A percentile compares a stretch with the other conserved stretches of the same genome.
These are phyloP conservation scores for Pogonomyrmex californicus DNA, from an alignment of 1,140 invertebrate species.

Conservation along the genomic window DNA sequence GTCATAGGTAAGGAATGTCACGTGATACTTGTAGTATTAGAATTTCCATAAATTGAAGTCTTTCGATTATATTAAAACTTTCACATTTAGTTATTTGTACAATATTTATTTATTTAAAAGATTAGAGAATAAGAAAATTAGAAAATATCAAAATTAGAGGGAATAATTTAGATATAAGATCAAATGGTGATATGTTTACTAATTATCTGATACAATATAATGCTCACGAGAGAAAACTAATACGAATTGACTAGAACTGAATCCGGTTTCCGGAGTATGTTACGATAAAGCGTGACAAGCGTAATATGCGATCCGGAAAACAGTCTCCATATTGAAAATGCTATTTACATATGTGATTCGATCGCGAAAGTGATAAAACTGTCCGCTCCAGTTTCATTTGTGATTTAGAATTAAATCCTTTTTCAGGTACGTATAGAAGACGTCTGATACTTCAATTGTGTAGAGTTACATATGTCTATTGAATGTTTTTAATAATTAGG, in stretches of 20 bases:
- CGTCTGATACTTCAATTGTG: neutral
- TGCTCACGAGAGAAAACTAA: neutral
- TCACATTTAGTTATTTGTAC: neutral
- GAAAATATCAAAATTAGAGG: too few relatives aligned
- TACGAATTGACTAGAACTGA: neutral
- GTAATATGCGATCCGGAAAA: slow-evolving; percentile 49
- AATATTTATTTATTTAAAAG: neutral
- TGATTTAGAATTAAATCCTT: neutral
- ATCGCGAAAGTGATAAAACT: neutral
- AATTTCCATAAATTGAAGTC: neutral
- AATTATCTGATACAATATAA: neutral
- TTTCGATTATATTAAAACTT: neutral
- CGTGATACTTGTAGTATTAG: neutral
- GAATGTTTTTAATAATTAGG: neutral
- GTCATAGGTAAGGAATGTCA: neutral
- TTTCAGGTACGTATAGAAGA: too few relatives aligned
- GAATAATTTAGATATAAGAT: neutral
- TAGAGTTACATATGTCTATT: neutral
- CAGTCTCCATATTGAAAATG: slow-evolving; percentile 10
- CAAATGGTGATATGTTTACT: too few relatives aligned
- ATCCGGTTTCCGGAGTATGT: neutral
- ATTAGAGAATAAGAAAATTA: too few relatives aligned
- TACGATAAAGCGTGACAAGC: neutral
- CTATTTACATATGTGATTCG: slow-evolving; percentile 30
- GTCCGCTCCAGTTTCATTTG: neutral